Base-by-base conservation (phyloP, 2,888 invertebrate genomes). In the Hypolimnas misippus region DNA sequence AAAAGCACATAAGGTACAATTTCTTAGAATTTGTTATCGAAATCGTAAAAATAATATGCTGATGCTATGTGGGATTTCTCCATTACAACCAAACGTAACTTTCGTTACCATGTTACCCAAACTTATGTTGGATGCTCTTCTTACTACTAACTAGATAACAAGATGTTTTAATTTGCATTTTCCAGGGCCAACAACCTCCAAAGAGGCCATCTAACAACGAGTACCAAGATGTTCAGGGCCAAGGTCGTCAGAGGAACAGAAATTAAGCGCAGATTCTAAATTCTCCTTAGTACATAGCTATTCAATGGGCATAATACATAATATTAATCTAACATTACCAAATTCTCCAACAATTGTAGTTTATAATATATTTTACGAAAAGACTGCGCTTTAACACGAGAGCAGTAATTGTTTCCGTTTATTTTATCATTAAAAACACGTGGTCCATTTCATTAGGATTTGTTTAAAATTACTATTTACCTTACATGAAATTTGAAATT, bases 231-330 rank as follows among this genome's bases (percentile, higher is more conserved):
- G 52, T 46, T 16, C 79, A 79, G 21, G 63, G 60, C 10, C 79
- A 78, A 35, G 76, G 75, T 19, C 86, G 85, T 61, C 75, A 76
- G n/a, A 75, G 85, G 70, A 77, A 79, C 55, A 87, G 86, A 73
- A 89, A 88, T 78, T 89, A 82, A 33, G 29, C 10, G 10, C 38
- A 29, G 40, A 17, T 16, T 29, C 2, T 52, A 35, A 51, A 14
- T 35, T 42, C 1, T 51, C 17, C 17, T 52, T 40, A 56, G 33
- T 42, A 40, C 42, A 31, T 62, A 61, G 56, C 50, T 58, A 56
- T 53, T 63, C 51, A 58, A 19, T 52, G 64, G 62, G 57, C 58
- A 63, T 65, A 60, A 57, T 35, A 38, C 58, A 63, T 65, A 60
- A 57, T 35, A 38, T 35, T 53, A 57, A 21, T 44, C 1, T 61